These are phyloP conservation scores for Anneissia japonica DNA, from an alignment of 35 echinoderm and acorn worm genomes.

Conservation along the genomic window DNA sequence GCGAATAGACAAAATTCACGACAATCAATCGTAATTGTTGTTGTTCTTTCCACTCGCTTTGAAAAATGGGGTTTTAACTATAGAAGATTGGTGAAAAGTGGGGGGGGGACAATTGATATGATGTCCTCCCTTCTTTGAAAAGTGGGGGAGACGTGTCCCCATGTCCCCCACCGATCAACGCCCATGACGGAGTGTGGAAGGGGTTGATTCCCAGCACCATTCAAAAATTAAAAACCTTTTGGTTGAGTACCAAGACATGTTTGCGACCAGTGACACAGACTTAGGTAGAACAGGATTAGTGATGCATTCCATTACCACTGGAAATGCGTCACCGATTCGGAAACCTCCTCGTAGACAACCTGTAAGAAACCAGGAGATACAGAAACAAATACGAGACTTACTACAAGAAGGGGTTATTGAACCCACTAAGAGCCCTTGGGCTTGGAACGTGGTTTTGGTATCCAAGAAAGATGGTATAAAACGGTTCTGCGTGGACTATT, in stretches of 20 bases:
- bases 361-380: constrained; percentile 13
- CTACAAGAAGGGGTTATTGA: constrained; percentile 29
- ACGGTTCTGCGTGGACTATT: constrained; percentile 49
- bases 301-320: constrained; percentile 30
- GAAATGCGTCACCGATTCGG: constrained; percentile 10
- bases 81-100: too few species aligned
- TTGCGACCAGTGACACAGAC: constrained; percentile 20
- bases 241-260: constrained; percentile 49
- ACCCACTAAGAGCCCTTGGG: constrained; percentile 21
- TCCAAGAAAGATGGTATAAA: constrained; percentile 51
- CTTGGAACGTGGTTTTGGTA: constrained; percentile 37
- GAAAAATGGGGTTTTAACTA: too few species aligned
- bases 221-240: too few species aligned
- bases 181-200: too few species aligned
- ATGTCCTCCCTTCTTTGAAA: too few species aligned
- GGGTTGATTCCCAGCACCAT: too few species aligned
- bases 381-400: constrained; percentile 17
- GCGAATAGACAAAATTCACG: too few species aligned
- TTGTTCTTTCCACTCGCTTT: too few species aligned
- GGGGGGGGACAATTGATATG: too few species aligned
- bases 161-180: too few species aligned
- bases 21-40: too few species aligned
- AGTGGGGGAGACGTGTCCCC: too few species aligned
- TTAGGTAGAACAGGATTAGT: constrained; percentile 50
- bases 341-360: constrained; percentile 23